Conservation (phyloP, 2,113 vertebrate species). For the Perca fluviatilis region DNA sequence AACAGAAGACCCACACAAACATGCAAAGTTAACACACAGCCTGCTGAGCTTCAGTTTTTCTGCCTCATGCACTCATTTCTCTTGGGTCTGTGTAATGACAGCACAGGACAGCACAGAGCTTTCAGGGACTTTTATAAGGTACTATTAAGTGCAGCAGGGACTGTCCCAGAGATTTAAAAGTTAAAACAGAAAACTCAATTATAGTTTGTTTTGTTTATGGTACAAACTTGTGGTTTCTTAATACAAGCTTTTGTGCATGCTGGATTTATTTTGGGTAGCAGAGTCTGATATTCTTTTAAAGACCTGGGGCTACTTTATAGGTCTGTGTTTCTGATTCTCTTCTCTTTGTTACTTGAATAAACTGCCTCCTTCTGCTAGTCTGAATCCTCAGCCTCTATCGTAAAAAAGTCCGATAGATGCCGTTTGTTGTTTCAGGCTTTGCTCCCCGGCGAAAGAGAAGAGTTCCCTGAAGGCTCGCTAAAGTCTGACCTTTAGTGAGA, state of each 20-base stretch:
- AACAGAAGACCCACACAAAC: conserved; percentile 4
- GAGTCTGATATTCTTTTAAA: conserved; percentile 35
- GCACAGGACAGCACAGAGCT: background rate
- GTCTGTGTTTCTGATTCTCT: conserved; percentile 18
- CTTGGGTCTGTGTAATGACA: conserved; percentile 20
- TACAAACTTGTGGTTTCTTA: conserved; percentile 48
- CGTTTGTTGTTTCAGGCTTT: conserved; percentile 50
- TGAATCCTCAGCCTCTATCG: background rate
- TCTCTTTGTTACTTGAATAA: conserved; percentile 22
- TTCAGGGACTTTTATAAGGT: conserved; percentile 10
- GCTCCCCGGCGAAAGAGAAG: background rate
- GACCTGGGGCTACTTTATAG: conserved; percentile 9
- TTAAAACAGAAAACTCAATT: conserved; percentile 49
- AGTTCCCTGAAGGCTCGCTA: conserved; percentile 20
- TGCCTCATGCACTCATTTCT: background rate
- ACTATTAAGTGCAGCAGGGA: conserved; percentile 36
- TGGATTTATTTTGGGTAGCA: conserved; percentile 38
- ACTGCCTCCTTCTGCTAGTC: background rate
- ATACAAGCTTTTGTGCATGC: conserved; percentile 37
- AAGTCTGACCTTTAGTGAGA: conserved; percentile 47
- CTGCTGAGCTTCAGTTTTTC: background rate
- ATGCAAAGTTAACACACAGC: background rate
- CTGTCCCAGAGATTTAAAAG: conserved; percentile 22
- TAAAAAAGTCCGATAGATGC: conserved; percentile 17
- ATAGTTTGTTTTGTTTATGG: conserved; percentile 39